Percentiles rank a stretch among this genome's conserved stretches.
phyloP scores from a whole-genome alignment of 1,140 invertebrate species.

The Dinoponera quadriceps region DNA sequence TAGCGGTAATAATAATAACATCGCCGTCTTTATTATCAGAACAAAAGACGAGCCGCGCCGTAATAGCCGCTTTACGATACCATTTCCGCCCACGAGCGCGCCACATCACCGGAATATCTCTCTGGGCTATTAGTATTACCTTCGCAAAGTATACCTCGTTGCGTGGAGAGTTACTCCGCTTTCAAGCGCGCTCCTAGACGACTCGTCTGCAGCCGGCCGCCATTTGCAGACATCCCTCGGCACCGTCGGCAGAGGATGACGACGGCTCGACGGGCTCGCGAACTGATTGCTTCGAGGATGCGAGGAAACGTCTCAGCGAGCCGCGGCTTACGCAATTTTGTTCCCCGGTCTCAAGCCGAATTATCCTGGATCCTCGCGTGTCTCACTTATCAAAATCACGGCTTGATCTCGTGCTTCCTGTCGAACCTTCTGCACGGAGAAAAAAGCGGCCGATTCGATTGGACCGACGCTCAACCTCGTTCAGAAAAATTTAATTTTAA shows the following conservation, averaged over 20 bases:
- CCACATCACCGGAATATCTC: conserved; percentile 44
- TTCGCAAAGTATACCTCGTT: conserved; percentile 55
- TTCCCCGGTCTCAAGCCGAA: neutral
- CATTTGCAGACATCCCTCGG: conserved; percentile 5
- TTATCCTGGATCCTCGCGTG: neutral
- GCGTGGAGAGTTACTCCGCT: conserved; percentile 32
- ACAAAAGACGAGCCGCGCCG: conserved; percentile 39
- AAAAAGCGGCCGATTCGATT: too few species aligned
- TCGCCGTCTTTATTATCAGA: conserved; percentile 50
- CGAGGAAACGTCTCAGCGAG: neutral
- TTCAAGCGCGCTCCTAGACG: conserved; percentile 33
- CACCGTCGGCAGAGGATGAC: conserved; percentile 28
- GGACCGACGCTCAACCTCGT: too few species aligned
- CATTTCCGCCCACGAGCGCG: conserved; percentile 57
- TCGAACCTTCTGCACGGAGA: too few species aligned
- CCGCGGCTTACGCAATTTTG: neutral
- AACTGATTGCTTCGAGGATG: neutral
- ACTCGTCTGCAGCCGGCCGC: conserved; percentile 39
- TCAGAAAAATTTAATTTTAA: too few species aligned
- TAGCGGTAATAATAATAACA: conserved; percentile 54
- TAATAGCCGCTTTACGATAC: conserved; percentile 62
- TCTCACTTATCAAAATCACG: neutral
- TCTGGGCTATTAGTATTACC: conserved; percentile 57
- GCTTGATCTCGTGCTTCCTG: neutral
- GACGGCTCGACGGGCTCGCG: neutral